Conservation (phyloP, 2,888 invertebrate genomes). For the Corbicula japonica region DNA sequence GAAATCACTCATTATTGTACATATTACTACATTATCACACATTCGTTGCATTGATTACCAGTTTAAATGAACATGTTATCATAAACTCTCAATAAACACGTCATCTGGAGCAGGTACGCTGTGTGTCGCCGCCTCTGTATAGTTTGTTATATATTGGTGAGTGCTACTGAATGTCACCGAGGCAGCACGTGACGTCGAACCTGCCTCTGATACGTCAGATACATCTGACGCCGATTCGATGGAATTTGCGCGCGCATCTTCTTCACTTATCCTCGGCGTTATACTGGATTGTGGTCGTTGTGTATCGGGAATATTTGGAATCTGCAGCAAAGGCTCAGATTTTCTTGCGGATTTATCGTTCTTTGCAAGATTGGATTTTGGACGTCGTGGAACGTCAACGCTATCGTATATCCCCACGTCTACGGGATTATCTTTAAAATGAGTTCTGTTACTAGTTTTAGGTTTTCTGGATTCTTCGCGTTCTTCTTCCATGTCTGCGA, state of each 20-base stretch:
- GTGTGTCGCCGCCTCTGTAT: slow-evolving; percentile 39
- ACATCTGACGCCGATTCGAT: slow-evolving; percentile 57
- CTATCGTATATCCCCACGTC: slow-evolving; percentile 31
- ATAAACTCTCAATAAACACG: slow-evolving; percentile 45
- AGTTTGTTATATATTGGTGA: slow-evolving; percentile 55
- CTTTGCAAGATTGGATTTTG: slow-evolving; percentile 11
- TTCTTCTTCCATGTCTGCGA: slow-evolving; percentile 65
- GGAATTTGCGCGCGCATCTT: slow-evolving; percentile 63
- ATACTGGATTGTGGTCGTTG: slow-evolving; percentile 39
- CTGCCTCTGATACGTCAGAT: slow-evolving; percentile 54
- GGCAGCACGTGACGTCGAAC: slow-evolving; percentile 42
- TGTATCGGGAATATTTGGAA: slow-evolving; percentile 22
- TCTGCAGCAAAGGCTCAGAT: slow-evolving; percentile 10
- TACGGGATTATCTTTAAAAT: neutral
- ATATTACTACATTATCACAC: no score
- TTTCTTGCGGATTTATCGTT: neutral
- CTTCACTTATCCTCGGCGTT: slow-evolving; percentile 57
- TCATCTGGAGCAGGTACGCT: slow-evolving; percentile 62
- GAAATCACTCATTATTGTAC: no score
- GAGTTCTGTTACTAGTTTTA: neutral
- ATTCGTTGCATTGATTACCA: no score
- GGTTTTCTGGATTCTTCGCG: slow-evolving; percentile 11
- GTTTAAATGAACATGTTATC: slow-evolving; percentile 1
- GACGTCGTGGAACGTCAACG: slow-evolving; percentile 18
- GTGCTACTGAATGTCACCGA: slow-evolving; percentile 62